These are phyloP conservation scores for Formica exsecta DNA, from an alignment of 1,140 invertebrate genomes.

Conservation along the genomic window DNA sequence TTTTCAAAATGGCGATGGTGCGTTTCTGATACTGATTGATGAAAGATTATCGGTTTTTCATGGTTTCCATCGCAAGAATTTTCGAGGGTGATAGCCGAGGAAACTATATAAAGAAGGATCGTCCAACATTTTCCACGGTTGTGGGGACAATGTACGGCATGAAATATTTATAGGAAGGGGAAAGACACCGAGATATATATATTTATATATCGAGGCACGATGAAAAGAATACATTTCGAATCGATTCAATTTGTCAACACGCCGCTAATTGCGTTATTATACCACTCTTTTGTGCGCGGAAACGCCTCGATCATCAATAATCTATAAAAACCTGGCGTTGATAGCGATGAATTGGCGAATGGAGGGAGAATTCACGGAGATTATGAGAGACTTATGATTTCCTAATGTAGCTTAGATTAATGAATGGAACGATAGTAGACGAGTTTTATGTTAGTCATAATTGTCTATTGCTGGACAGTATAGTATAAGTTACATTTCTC, in stretches of 20 bases:
- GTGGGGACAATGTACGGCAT: conserved; percentile 78
- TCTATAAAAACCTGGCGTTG: conserved; percentile 78
- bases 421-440: background rate
- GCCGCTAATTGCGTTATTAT: conserved; percentile 86
- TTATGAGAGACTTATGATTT: conserved; percentile 45
- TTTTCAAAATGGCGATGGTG: background rate
- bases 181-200: conserved; percentile 58
- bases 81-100: conserved; percentile 50
- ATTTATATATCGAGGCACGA: conserved; percentile 46
- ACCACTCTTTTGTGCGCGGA: conserved; percentile 69
- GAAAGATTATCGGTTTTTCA: conserved; percentile 85
- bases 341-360: conserved; percentile 23
- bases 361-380: conserved; percentile 30
- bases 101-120: conserved; percentile 49
- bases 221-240: conserved; percentile 86
- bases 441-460: conserved; percentile 30
- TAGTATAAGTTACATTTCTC: background rate
- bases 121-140: conserved; percentile 80
- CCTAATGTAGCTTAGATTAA: conserved; percentile 47
- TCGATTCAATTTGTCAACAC: conserved; percentile 86
- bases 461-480: background rate
- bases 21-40: conserved; percentile 85
- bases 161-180: conserved; percentile 85
- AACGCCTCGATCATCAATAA: conserved; percentile 82
- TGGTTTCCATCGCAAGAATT: conserved; percentile 70